Evolutionary conservation across 2,888 invertebrate species (phyloP).

Genomic region (Herminia tarsipennalis): DNA sequence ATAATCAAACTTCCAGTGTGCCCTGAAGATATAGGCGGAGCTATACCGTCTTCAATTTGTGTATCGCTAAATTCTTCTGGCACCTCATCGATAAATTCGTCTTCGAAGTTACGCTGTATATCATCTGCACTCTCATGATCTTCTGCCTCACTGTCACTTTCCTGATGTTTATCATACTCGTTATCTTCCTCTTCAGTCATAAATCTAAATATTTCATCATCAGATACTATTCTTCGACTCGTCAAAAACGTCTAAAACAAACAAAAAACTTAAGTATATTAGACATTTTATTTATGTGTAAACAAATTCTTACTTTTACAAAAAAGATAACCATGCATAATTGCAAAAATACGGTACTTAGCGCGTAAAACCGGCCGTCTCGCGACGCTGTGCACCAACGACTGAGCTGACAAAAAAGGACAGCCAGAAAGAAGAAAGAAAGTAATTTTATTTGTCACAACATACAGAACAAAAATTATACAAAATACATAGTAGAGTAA

Average conservation of each 20-base stretch:
- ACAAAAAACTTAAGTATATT: constrained; percentile 1
- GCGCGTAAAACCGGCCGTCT: constrained; percentile 8
- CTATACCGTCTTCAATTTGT: not conserved
- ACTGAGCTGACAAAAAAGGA: too few species aligned
- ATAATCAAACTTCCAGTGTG: constrained; percentile 1
- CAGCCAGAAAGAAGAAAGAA: too few species aligned
- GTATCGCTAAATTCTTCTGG: not conserved
- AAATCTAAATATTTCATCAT: constrained; percentile 2
- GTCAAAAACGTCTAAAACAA: constrained; percentile 3
- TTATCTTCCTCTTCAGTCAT: constrained; percentile 6
- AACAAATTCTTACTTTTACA: constrained; percentile 1
- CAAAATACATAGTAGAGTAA: too few species aligned
- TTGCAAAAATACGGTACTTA: constrained; percentile 9
- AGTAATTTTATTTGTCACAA: too few species aligned
- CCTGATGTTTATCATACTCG: constrained; percentile 1
- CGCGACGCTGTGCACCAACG: constrained; percentile 3
- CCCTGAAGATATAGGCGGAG: not conserved
- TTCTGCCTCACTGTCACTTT: constrained; percentile 6
- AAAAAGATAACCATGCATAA: constrained; percentile 11
- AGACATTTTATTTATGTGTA: constrained; percentile 4
- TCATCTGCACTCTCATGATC: constrained; percentile 6
- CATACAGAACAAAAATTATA: too few species aligned
- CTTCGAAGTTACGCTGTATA: constrained; percentile 2
- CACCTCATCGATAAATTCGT: constrained; percentile 4
- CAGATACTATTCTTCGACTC: constrained; percentile 4